Evolutionary conservation across 2,113 vertebrate species (phyloP).

Genomic region (Semnornis frantzii): DNA sequence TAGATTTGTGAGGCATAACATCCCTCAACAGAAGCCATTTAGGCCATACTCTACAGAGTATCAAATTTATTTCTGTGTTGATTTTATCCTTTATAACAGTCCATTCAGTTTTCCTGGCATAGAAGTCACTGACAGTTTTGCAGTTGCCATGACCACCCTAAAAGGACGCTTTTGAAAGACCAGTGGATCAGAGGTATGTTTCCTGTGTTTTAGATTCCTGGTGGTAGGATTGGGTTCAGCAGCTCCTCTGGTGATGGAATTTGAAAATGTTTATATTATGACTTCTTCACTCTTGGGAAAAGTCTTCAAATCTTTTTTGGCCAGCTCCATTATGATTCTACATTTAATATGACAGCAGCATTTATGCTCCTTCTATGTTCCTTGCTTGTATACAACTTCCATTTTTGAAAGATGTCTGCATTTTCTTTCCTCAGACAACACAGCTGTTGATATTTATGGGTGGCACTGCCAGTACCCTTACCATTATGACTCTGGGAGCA

Average conservation of each 20-base stretch:
- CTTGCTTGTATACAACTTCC: neutral
- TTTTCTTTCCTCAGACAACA: neutral
- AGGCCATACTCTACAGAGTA: neutral
- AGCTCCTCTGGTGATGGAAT: neutral
- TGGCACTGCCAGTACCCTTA: neutral
- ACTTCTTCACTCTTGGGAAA: neutral
- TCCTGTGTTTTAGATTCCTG: neutral
- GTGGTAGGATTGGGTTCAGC: neutral
- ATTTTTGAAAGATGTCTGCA: neutral
- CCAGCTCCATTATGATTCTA: neutral
- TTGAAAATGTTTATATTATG: neutral
- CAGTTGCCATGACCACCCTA: neutral
- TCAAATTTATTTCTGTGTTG: neutral
- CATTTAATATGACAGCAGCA: neutral
- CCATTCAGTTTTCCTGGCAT: neutral
- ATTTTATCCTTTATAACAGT: neutral
- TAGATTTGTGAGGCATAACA: conserved; percentile 1
- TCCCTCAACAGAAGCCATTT: conserved; percentile 2
- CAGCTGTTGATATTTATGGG: neutral
- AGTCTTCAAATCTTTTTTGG: neutral
- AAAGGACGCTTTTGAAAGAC: neutral
- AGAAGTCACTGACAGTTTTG: neutral
- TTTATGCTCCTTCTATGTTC: neutral
- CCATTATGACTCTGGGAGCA: neutral
- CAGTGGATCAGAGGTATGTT: neutral